Evolutionary conservation across 2,113 vertebrate genomes (phyloP).

Genomic region (Cephalopholis sonnerati): DNA sequence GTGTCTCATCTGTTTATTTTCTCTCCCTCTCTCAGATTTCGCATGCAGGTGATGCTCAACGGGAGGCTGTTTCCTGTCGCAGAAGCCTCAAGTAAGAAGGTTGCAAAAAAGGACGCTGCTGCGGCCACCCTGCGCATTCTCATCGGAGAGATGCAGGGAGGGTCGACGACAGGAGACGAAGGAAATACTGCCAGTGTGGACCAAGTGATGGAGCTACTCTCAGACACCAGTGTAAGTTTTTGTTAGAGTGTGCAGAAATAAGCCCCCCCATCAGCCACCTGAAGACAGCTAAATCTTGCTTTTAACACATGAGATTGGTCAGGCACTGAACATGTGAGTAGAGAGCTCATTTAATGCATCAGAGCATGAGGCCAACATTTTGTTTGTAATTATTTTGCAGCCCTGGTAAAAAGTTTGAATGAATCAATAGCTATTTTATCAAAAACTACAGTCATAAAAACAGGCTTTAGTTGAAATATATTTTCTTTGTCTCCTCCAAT

Average conservation of each 20-base stretch:
- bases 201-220: slow-evolving; percentile 45
- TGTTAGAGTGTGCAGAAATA: not conserved
- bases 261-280: not conserved
- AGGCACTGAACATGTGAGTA: not conserved
- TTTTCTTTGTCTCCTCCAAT: not conserved
- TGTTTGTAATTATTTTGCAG: not conserved
- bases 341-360: not conserved
- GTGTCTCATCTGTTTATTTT: not conserved
- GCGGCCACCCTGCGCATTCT: slow-evolving; percentile 90
- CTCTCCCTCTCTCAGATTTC: slow-evolving; percentile 86
- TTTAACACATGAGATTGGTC: not conserved
- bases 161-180: slow-evolving; percentile 39
- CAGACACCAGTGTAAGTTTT: slow-evolving; percentile 67
- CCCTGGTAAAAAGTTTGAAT: not conserved
- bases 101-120: slow-evolving; percentile 95
- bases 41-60: slow-evolving; percentile 94
- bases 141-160: slow-evolving; percentile 83
- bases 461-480: not conserved
- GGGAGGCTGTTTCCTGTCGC: slow-evolving; percentile 90
- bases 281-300: not conserved
- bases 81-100: slow-evolving; percentile 95
- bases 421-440: not conserved
- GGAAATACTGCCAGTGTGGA: slow-evolving; percentile 56
- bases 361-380: not conserved
- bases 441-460: not conserved